Evolutionary conservation across 2,113 vertebrate genomes (phyloP).

Genomic region (Siniperca chuatsi): DNA sequence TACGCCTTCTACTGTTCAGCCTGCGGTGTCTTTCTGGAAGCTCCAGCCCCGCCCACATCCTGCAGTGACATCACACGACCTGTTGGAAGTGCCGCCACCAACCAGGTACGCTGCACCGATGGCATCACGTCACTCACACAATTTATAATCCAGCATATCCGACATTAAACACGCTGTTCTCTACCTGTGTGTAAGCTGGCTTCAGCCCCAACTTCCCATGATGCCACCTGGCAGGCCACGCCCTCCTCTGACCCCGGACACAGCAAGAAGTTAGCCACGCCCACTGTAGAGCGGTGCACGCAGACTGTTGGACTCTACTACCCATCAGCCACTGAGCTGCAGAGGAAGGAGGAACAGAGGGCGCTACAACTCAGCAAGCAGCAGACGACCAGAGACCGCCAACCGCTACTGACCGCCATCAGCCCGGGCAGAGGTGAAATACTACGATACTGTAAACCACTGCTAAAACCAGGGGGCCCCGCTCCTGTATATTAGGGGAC

Average conservation of each 20-base stretch:
- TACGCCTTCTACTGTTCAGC: constrained; percentile 86
- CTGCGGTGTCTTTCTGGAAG: constrained; percentile 87
- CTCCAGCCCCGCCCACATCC: constrained; percentile 54
- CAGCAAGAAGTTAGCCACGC: constrained; percentile 33
- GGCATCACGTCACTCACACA: background rate
- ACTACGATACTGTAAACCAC: background rate
- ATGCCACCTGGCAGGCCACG: constrained; percentile 78
- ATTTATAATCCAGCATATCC: background rate
- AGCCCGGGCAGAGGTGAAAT: constrained; percentile 86
- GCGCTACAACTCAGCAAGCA: constrained; percentile 81
- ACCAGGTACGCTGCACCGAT: background rate
- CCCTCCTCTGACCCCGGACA: constrained; percentile 44
- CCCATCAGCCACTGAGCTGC: constrained; percentile 88
- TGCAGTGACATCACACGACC: constrained; percentile 10
- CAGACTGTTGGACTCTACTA: constrained; percentile 93
- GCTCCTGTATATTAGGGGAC: too few relatives aligned
- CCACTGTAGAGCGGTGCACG: constrained; percentile 83
- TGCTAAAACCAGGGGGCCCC: too few relatives aligned
- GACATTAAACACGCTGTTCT: background rate
- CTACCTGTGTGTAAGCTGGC: background rate
- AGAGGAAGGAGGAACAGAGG: constrained; percentile 83
- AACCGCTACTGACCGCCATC: constrained; percentile 86
- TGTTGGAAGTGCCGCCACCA: background rate
- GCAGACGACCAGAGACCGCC: constrained; percentile 84
- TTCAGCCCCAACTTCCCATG: constrained; percentile 37